Evolutionary conservation across 2,113 vertebrate genomes (phyloP).

Genomic region (Elephas maximus): DNA sequence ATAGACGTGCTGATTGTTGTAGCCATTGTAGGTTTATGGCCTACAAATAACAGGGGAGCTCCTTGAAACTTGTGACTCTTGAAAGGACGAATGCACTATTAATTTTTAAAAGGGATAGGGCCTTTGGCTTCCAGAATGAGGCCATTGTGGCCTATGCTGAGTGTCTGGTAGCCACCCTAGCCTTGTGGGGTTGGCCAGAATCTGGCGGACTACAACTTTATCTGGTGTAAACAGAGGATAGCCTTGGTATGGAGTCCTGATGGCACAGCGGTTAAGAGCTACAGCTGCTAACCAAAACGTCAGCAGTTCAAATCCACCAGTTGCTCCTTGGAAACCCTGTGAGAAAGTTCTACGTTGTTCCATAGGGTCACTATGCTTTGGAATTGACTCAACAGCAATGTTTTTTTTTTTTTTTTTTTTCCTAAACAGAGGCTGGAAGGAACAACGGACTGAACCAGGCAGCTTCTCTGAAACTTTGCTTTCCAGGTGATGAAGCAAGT

Average conservation of each 20-base stretch:
- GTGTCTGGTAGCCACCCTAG: neutral
- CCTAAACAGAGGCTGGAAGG: neutral
- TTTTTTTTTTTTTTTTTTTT: no score
- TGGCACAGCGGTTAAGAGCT: no score
- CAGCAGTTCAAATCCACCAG: no score
- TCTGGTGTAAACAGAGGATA: neutral
- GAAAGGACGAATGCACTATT: neutral
- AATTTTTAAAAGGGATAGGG: neutral
- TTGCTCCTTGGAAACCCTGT: no score
- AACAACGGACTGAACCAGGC: neutral
- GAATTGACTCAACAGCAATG: no score
- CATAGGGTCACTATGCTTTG: no score
- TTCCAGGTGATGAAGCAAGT: neutral
- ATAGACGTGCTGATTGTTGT: no score
- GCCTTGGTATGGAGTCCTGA: no score
- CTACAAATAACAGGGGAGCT: neutral
- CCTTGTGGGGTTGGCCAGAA: neutral
- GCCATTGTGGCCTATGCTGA: neutral
- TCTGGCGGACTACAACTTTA: neutral
- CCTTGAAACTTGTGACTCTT: neutral
- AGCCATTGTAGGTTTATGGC: no score
- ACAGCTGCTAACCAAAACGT: no score
- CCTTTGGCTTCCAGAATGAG: neutral
- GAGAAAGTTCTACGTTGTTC: no score
- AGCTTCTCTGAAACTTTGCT: slow-evolving; percentile 4